These are phyloP conservation scores for Nineta flava DNA, from an alignment of 2,888 invertebrate genomes.

Conservation along the genomic window DNA sequence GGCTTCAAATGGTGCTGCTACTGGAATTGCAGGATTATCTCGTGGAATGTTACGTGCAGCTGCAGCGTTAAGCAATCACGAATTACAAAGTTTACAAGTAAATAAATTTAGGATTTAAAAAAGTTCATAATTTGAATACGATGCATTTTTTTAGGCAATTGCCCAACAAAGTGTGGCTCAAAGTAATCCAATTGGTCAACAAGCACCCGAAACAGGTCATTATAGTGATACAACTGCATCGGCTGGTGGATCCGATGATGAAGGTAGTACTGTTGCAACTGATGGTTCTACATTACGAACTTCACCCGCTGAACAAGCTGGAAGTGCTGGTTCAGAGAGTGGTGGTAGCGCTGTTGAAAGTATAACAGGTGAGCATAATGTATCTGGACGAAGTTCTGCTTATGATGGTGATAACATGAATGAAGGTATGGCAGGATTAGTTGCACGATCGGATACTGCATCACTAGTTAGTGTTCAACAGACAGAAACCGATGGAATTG, in stretches of 20 bases:
- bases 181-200: slow-evolving; percentile 16
- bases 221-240: slow-evolving; percentile 73
- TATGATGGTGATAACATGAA: slow-evolving; percentile 68
- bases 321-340: slow-evolving; percentile 65
- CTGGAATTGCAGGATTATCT: slow-evolving; percentile 20
- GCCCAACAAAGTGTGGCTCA: slow-evolving; percentile 9
- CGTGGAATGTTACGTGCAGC: slow-evolving; percentile 11
- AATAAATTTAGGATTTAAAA: neutral
- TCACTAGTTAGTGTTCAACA: slow-evolving; percentile 28
- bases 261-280: slow-evolving; percentile 88
- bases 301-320: slow-evolving; percentile 64
- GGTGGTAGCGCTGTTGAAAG: slow-evolving; percentile 87
- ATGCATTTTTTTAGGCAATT: slow-evolving; percentile 1
- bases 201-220: slow-evolving; percentile 38
- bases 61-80: slow-evolving; percentile 19
- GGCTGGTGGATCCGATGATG: slow-evolving; percentile 83
- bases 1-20: slow-evolving; percentile 20
- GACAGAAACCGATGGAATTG: slow-evolving; percentile 21
- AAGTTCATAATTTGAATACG: neutral
- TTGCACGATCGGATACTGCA: slow-evolving; percentile 38
- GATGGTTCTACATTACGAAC: slow-evolving; percentile 84
- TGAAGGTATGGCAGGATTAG: slow-evolving; percentile 32
- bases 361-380: slow-evolving; percentile 68
- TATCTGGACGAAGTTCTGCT: slow-evolving; percentile 84
- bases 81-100: slow-evolving; percentile 33